Evolutionary conservation across 2,113 vertebrate species (phyloP).

Genomic region (Odontesthes bonariensis): DNA sequence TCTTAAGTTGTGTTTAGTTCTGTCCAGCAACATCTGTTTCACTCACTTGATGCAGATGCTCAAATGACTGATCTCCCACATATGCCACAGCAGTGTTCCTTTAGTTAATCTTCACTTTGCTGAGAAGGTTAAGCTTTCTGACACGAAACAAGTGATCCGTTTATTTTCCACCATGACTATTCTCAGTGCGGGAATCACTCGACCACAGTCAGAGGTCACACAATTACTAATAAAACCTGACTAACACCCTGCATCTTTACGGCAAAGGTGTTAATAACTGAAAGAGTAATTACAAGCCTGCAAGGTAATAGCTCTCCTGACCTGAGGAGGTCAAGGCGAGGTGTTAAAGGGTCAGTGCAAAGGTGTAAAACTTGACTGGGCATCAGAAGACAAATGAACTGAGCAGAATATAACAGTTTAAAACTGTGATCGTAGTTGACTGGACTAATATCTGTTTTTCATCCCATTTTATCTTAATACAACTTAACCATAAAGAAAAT

Average conservation of each 20-base stretch:
- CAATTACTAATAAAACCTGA: slow-evolving; percentile 34
- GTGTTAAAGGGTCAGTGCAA: slow-evolving; percentile 24
- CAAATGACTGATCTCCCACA: not conserved
- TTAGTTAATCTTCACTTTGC: slow-evolving; percentile 2
- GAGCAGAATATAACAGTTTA: not conserved
- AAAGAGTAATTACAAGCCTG: slow-evolving; percentile 66
- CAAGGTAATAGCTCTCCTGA: slow-evolving; percentile 21
- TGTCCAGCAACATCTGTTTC: not conserved
- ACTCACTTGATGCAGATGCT: not conserved
- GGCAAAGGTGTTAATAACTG: slow-evolving; percentile 54
- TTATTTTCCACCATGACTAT: slow-evolving; percentile 4
- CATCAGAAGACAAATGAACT: not conserved
- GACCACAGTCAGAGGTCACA: slow-evolving; percentile 45
- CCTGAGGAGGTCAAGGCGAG: slow-evolving; percentile 20
- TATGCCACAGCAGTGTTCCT: not conserved
- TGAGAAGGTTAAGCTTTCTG: not conserved
- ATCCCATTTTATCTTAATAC: not conserved
- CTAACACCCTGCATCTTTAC: slow-evolving; percentile 42
- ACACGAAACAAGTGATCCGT: not conserved
- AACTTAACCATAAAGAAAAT: not conserved
- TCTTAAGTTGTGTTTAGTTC: not conserved
- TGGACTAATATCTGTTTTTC: not conserved
- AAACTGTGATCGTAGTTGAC: too few species aligned
- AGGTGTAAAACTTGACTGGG: slow-evolving; percentile 18
- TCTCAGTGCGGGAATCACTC: slow-evolving; percentile 41